Evolutionary conservation across 2,113 vertebrate genomes (phyloP), one percentile per base, ranked within the genome.

Genomic region (Helogale parvula): DNA sequence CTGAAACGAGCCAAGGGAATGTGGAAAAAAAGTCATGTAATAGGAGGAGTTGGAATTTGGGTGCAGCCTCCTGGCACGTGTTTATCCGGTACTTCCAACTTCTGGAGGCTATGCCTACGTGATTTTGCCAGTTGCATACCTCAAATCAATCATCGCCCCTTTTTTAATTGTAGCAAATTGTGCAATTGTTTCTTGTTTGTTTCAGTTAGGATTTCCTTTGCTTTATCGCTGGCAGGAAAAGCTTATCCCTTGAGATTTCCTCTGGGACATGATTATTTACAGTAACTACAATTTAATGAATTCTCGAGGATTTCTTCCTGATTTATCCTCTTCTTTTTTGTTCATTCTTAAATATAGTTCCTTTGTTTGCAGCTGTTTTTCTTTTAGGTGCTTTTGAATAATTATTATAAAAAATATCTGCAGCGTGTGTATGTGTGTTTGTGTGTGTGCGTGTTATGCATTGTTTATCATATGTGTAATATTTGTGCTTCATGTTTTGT

Each of bases 191-290:
- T 80, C 83, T 92, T 71, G n/a, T 88, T 88, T 77, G 76, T 69
- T 90, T 94, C 80, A 6, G 33, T 85, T 45, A 81, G 87, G 87
- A 84, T 88, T 97, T 96, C 98, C 97, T 96, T 60, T 50, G 71
- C 54, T 92, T 89, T 92, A 81, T 97, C 93, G 25, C 33, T 35
- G 41, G 38, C 45, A 82, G 87, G 82, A 89, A 97, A 93, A 94
- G 45, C 41, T n/a, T 85, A 96, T 87, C 93, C 86, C 60, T 57
- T 89, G 94, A 94, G 95, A 92, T 87, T 93, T 98, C 92, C 86
- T 93, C 47, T 69, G 74, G 88, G 69, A 90, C 74, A 29, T 5
- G 38, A 68, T 93, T 90, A 87, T 89, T 97, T 95, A 71, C 54
- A 88, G 77, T 63, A 83, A 74, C 77, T 93, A 69, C 50, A 74